Conservation (phyloP, 2,888 invertebrate genomes). For the Brassicogethes aeneus region DNA sequence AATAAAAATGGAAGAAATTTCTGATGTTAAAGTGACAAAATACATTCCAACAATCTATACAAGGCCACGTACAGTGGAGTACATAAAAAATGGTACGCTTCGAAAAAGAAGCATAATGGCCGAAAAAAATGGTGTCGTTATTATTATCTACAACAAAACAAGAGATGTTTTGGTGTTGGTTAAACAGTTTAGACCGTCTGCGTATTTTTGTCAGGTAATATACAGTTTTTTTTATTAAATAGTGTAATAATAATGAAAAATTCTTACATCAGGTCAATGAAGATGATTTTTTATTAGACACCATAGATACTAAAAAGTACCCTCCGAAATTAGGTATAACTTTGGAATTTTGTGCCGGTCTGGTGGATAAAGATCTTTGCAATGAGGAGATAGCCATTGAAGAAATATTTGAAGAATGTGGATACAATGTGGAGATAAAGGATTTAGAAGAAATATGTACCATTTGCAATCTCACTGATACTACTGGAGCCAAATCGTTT, state of each 20-base stretch:
- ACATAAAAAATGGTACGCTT: constrained; percentile 59
- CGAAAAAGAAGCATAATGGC: constrained; percentile 72
- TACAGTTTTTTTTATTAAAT: too few relatives aligned
- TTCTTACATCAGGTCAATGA: neutral
- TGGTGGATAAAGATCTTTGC: constrained; percentile 70
- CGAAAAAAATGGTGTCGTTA: constrained; percentile 75
- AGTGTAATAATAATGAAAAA: too few relatives aligned
- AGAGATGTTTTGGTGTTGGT: constrained; percentile 72
- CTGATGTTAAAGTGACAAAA: constrained; percentile 31
- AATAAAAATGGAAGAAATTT: constrained; percentile 33
- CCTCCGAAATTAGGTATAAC: constrained; percentile 66
- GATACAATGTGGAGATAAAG: constrained; percentile 65
- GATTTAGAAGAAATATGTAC: constrained; percentile 56
- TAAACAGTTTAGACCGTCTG: constrained; percentile 81
- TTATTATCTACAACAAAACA: constrained; percentile 70
- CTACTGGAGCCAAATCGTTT: constrained; percentile 65
- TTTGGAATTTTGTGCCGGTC: constrained; percentile 88
- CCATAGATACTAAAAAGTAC: constrained; percentile 53
- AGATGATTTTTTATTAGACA: constrained; percentile 12
- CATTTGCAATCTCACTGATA: constrained; percentile 67
- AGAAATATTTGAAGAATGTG: constrained; percentile 87
- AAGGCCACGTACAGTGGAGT: constrained; percentile 61
- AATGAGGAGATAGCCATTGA: constrained; percentile 69
- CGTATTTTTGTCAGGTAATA: too few relatives aligned
- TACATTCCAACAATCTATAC: constrained; percentile 48